phyloP scores from a whole-genome alignment of 1,140 invertebrate species.

The Drosophila baimaii region DNA sequence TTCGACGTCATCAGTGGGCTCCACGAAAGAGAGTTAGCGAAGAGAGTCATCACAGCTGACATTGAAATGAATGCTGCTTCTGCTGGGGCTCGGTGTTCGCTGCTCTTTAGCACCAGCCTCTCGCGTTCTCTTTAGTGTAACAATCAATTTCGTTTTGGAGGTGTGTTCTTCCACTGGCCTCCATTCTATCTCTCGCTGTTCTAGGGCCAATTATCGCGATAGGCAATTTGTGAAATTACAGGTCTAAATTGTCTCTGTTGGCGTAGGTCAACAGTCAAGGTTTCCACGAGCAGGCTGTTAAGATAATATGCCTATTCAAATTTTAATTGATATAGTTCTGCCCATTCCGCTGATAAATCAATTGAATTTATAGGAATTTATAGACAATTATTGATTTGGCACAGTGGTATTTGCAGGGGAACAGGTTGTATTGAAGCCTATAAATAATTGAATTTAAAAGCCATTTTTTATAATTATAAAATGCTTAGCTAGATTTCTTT shows the following conservation, averaged over 20 bases:
- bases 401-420: neutral
- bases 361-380: conserved; percentile 7
- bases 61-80: conserved; percentile 35
- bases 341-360: neutral
- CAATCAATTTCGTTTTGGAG: conserved; percentile 27
- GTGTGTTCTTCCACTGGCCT: conserved; percentile 34
- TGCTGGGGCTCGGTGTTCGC: too few relatives aligned
- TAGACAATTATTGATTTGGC: neutral
- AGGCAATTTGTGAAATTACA: conserved; percentile 41
- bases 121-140: conserved; percentile 2
- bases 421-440: neutral
- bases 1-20: conserved; percentile 10
- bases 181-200: neutral
- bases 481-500: too few relatives aligned
- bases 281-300: conserved; percentile 23
- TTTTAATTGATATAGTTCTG: conserved; percentile 3
- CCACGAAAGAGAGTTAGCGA: neutral
- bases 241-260: conserved; percentile 51
- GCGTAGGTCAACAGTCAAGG: conserved; percentile 53
- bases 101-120: too few relatives aligned
- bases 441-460: neutral
- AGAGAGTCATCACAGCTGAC: conserved; percentile 30
- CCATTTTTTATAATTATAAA: too few relatives aligned
- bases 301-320: conserved; percentile 12
- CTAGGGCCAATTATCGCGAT: conserved; percentile 27